Evolutionary conservation across 2,888 invertebrate genomes (phyloP).

Genomic region (Patella caerulea): DNA sequence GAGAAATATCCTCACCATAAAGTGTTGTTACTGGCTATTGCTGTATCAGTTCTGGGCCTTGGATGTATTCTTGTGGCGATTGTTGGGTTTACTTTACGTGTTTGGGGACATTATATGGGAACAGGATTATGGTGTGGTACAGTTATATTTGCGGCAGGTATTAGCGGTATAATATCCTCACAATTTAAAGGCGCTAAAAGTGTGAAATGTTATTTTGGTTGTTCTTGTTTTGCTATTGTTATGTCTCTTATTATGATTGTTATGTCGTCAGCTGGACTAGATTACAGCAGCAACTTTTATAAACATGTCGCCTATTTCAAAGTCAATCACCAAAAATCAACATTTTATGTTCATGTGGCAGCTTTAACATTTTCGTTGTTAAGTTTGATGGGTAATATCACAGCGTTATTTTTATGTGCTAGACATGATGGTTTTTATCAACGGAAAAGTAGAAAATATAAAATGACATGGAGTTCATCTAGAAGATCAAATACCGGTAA

Average conservation of each 20-base stretch:
- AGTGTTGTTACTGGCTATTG: conserved; percentile 53
- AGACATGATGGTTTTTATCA: conserved; percentile 52
- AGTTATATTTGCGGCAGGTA: conserved; percentile 49
- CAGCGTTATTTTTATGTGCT: conserved; percentile 51
- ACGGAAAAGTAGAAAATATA: conserved; percentile 22
- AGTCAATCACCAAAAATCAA: conserved; percentile 37
- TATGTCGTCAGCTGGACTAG: conserved; percentile 58
- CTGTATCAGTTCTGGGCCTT: conserved; percentile 55
- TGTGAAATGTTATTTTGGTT: conserved; percentile 52
- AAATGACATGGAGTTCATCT: not conserved
- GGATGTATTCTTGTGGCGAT: conserved; percentile 57
- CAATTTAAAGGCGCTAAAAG: conserved; percentile 44
- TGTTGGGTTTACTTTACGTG: conserved; percentile 50
- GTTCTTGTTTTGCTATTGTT: conserved; percentile 46
- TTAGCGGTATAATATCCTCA: conserved; percentile 52
- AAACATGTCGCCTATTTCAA: conserved; percentile 29
- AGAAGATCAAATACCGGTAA: not conserved
- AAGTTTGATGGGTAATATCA: conserved; percentile 48
- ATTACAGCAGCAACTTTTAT: conserved; percentile 56
- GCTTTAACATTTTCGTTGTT: conserved; percentile 50
- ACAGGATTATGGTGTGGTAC: conserved; percentile 65
- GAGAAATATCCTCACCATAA: conserved; percentile 54
- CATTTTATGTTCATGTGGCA: conserved; percentile 52
- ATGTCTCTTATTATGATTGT: conserved; percentile 54
- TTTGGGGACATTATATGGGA: conserved; percentile 62